These are phyloP conservation scores for Kuschelorhynchus macadamiae DNA, from an alignment of 2,888 invertebrate species.

Conservation along the genomic window DNA sequence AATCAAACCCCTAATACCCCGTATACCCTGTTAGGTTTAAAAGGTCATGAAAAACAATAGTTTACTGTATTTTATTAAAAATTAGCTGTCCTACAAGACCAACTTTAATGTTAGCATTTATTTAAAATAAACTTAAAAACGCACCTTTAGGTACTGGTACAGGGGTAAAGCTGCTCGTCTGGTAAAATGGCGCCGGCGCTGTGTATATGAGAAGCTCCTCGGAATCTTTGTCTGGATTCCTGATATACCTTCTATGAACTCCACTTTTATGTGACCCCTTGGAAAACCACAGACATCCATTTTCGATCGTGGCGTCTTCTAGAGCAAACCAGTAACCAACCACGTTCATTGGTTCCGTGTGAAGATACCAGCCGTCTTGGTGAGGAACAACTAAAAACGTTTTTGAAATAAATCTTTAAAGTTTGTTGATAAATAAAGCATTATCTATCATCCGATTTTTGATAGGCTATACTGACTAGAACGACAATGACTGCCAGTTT, in stretches of 20 bases:
- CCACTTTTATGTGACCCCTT: slow-evolving; percentile 90
- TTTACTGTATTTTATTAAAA: too few species aligned
- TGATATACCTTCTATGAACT: slow-evolving; percentile 79
- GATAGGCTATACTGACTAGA: too few species aligned
- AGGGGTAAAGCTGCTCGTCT: slow-evolving; percentile 81
- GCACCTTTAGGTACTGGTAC: slow-evolving; percentile 91
- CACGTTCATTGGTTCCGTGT: slow-evolving; percentile 85
- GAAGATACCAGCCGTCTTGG: slow-evolving; percentile 91
- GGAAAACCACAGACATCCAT: slow-evolving; percentile 95
- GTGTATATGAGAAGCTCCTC: slow-evolving; percentile 78
- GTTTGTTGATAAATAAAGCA: too few species aligned
- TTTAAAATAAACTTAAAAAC: neutral
- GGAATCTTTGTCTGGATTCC: slow-evolving; percentile 78
- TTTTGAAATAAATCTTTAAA: too few species aligned
- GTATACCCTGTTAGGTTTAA: too few species aligned
- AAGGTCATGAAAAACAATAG: too few species aligned
- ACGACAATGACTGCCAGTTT: too few species aligned
- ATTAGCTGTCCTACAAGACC: too few species aligned
- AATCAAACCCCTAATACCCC: too few species aligned
- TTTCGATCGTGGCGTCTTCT: slow-evolving; percentile 92
- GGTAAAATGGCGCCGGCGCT: slow-evolving; percentile 78
- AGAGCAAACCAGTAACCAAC: slow-evolving; percentile 97
- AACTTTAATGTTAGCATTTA: too few species aligned
- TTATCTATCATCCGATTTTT: too few species aligned
- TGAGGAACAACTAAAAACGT: slow-evolving; percentile 80